Evolutionary conservation across 53 echinoderm and acorn worm species (phyloP), one percentile per base, ranked within the genome.

Genomic region (Glandiceps talaboti): DNA sequence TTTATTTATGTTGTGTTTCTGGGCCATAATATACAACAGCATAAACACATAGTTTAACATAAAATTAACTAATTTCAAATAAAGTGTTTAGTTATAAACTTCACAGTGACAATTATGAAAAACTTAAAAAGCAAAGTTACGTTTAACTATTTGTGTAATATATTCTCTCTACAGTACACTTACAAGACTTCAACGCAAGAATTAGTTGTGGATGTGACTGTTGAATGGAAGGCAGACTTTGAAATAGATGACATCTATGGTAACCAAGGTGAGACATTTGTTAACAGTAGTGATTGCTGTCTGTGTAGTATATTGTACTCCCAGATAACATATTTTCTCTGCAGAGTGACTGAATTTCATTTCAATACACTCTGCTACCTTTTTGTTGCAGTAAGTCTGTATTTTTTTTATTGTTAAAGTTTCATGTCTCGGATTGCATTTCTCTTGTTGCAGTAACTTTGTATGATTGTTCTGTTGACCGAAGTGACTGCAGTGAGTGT

Each of bases 401-500:
- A 30, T 6, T 12, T 45, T 12, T 20, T 12, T 6, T 45, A 12
- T 20, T n/a, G n/a, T 45, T 12, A 45, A 20, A 45, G 6, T 20
- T 45, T 12, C 6, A 45, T 12, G 6, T 45, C 20, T 45, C 64
- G 29, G 26, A 29, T 29, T 26, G 33, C 45, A 1, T 73, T 76
- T 45, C 20, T 45, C 20, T 45, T 45, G 6, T 20, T 20, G 0
- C 84, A 94, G 94, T 94, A 10, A 87, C 80, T 29, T 83, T 94
- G 74, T 94, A 94, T 89, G 91, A 94, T 27, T 94, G 94, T 79
- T 73, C 79, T 0, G 89, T 91, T 27, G 86, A 87, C 76, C 91
- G 94, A 1, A 82, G 32, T 28, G 91, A 91, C 85, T 94, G 94
- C 83, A 94, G 91, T 83, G 89, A 89, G 10, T 94, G 94, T 78